These are phyloP conservation scores for Ptychochromis oligacanthus DNA, from an alignment of 2,113 vertebrate genomes.

Conservation along the genomic window DNA sequence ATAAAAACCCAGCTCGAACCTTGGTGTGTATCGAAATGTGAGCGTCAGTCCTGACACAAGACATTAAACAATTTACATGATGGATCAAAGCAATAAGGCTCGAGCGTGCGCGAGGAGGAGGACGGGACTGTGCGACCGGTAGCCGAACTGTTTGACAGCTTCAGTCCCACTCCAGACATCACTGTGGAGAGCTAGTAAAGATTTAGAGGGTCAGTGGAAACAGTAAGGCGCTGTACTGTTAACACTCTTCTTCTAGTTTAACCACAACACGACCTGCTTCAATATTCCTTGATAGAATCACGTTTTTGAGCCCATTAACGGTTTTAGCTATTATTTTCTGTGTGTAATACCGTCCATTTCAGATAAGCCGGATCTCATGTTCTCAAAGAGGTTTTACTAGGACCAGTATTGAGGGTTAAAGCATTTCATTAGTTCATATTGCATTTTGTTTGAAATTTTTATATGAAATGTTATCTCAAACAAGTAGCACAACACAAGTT, in stretches of 20 bases:
- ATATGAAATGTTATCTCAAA: background rate
- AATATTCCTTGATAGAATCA: background rate
- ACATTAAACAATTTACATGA: slow-evolving; percentile 51
- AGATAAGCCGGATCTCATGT: background rate
- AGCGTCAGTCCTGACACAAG: slow-evolving; percentile 6
- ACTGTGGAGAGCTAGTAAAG: slow-evolving; percentile 1
- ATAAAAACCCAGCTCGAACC: slow-evolving; percentile 16
- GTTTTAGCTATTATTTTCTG: background rate
- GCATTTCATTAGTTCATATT: background rate
- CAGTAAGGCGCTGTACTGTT: background rate
- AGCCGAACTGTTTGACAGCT: slow-evolving; percentile 29
- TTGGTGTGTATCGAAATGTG: slow-evolving; percentile 9
- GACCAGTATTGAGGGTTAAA: no score
- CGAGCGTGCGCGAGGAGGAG: background rate
- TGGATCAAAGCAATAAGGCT: background rate
- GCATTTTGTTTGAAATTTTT: background rate
- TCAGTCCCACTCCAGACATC: slow-evolving; percentile 14
- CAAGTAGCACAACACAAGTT: background rate
- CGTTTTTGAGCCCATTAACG: background rate
- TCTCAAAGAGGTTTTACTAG: background rate
- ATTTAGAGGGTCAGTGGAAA: background rate
- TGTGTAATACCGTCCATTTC: background rate
- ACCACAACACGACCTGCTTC: background rate
- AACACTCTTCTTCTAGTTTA: background rate
- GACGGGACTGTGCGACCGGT: slow-evolving; percentile 6